These are phyloP conservation scores for Xylota sylvarum DNA, from an alignment of 2,888 invertebrate genomes.

Conservation along the genomic window DNA sequence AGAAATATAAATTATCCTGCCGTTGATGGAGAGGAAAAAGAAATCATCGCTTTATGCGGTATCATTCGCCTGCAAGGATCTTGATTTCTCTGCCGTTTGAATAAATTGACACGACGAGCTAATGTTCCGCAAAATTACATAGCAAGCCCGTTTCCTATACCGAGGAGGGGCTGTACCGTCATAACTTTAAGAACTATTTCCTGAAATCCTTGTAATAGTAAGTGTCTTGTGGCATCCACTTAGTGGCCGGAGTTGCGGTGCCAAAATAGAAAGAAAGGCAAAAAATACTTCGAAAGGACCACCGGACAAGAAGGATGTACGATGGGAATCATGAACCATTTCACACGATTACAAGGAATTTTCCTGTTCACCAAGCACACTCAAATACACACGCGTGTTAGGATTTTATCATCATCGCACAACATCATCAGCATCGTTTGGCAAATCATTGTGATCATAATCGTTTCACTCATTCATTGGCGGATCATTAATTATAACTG, in stretches of 20 bases:
- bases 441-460: conserved; percentile 65
- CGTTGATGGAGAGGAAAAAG: conserved; percentile 20
- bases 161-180: background rate
- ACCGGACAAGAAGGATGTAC: conserved; percentile 29
- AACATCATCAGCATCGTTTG: conserved; percentile 58
- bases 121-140: conserved; percentile 68
- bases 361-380: conserved; percentile 40
- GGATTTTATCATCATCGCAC: conserved; percentile 38
- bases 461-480: conserved; percentile 67
- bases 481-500: conserved; percentile 57
- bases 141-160: background rate
- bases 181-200: conserved; percentile 30
- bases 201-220: conserved; percentile 15
- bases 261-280: background rate
- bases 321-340: conserved; percentile 51
- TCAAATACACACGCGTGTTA: conserved; percentile 8
- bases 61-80: conserved; percentile 53
- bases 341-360: conserved; percentile 65
- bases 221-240: conserved; percentile 18
- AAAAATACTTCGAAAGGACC: background rate
- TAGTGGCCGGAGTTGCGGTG: conserved; percentile 5
- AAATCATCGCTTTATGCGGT: conserved; percentile 31
- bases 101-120: conserved; percentile 60
- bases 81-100: conserved; percentile 49
- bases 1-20: conserved; percentile 47